Evolutionary conservation across 2,888 invertebrate genomes (phyloP).

Genomic region (Pheosia tremula): DNA sequence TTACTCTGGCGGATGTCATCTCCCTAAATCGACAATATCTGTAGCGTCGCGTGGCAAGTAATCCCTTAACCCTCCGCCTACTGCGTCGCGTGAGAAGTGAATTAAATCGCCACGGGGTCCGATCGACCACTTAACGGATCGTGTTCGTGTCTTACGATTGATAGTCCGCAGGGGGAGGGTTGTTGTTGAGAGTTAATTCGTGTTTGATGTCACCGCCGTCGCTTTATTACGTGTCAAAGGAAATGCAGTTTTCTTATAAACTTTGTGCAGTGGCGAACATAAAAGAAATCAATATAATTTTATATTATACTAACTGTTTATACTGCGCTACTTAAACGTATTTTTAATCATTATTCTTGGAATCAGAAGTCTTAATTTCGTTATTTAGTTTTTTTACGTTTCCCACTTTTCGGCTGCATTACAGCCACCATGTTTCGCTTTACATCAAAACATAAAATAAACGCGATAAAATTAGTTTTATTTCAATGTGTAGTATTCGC

Average conservation of each 20-base stretch:
- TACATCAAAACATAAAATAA: too few species aligned
- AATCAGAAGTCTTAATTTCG: too few species aligned
- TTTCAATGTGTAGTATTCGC: too few species aligned
- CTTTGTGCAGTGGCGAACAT: conserved; percentile 23
- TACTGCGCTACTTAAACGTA: too few species aligned
- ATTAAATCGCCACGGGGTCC: conserved; percentile 73
- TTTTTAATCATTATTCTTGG: too few species aligned
- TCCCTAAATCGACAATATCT: conserved; percentile 79
- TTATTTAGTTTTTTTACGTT: too few species aligned
- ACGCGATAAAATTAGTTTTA: too few species aligned
- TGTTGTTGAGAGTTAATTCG: conserved; percentile 78
- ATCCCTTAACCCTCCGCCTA: conserved; percentile 75
- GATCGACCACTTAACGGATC: conserved; percentile 76
- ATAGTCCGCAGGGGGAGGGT: conserved; percentile 65
- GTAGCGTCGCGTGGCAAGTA: conserved; percentile 77
- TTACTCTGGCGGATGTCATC: conserved; percentile 65
- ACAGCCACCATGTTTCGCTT: too few species aligned
- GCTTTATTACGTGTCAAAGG: conserved; percentile 70
- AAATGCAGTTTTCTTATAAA: conserved; percentile 70
- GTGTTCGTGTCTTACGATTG: conserved; percentile 76
- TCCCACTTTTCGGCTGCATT: too few species aligned
- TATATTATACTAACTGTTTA: too few species aligned
- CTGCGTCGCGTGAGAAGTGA: conserved; percentile 79
- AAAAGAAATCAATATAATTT: too few species aligned
- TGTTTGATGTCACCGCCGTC: conserved; percentile 79